Conservation (phyloP, 2,113 vertebrate species). For the Chloroceryle aenea region DNA sequence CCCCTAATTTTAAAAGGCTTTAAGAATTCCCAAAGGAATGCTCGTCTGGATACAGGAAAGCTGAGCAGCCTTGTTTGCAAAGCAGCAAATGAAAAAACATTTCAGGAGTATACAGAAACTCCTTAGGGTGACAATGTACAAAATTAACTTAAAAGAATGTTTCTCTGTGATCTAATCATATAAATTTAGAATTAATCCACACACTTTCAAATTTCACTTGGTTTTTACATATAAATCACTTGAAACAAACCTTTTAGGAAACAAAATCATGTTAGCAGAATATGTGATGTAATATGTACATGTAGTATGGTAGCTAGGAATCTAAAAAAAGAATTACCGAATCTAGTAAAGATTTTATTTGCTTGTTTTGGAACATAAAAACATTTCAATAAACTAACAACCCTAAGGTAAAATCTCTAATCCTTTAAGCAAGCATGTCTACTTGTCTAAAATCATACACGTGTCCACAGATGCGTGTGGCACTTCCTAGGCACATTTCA, state of each 20-base stretch:
- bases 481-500: conserved; percentile 44
- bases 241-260: neutral
- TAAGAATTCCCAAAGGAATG: conserved; percentile 68
- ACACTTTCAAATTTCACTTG: neutral
- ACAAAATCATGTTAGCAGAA: neutral
- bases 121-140: neutral
- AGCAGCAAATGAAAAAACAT: conserved; percentile 53
- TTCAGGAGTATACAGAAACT: conserved; percentile 14
- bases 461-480: neutral
- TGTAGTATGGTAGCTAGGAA: neutral
- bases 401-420: neutral
- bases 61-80: conserved; percentile 32
- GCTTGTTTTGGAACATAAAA: neutral
- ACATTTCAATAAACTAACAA: neutral
- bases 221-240: neutral
- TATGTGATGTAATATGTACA: neutral
- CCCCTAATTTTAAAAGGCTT: conserved; percentile 76
- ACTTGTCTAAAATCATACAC: neutral
- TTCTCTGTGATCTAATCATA: neutral
- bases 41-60: conserved; percentile 36
- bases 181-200: neutral
- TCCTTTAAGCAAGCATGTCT: neutral
- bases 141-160: neutral
- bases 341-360: neutral
- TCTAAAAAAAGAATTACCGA: neutral